These are phyloP conservation scores for Lasioglossum marginatum DNA, from an alignment of 2,888 invertebrate species.

Conservation along the genomic window DNA sequence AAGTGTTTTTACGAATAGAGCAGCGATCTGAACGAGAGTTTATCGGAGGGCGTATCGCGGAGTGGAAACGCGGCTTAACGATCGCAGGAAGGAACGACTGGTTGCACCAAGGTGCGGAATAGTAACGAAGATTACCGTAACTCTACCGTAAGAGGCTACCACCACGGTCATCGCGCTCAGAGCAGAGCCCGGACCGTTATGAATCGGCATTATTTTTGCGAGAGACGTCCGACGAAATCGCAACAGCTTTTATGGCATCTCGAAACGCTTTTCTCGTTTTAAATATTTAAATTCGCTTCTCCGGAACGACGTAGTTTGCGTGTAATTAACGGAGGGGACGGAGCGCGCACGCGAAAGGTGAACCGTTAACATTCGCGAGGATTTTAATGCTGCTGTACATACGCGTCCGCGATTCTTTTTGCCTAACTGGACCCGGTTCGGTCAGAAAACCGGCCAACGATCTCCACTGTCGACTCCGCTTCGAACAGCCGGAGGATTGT, in stretches of 20 bases:
- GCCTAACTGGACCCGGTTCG: conserved; percentile 10
- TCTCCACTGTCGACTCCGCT: neutral
- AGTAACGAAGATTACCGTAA: conserved; percentile 64
- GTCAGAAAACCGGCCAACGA: neutral
- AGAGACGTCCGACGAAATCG: conserved; percentile 1
- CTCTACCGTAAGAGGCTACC: conserved; percentile 50
- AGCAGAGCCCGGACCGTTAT: conserved; percentile 53
- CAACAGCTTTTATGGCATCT: neutral
- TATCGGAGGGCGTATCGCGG: neutral
- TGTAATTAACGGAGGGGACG: neutral
- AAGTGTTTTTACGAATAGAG: too few relatives aligned
- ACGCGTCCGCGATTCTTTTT: neutral
- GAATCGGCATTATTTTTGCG: conserved; percentile 44
- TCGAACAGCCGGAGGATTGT: neutral
- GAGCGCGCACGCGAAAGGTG: neutral
- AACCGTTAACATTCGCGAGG: conserved; percentile 48
- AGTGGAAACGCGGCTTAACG: conserved; percentile 26
- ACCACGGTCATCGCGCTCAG: conserved; percentile 56
- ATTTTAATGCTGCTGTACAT: conserved; percentile 21
- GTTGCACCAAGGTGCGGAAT: conserved; percentile 57
- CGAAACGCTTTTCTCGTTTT: neutral
- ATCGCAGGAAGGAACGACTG: conserved; percentile 39
- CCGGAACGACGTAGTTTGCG: neutral
- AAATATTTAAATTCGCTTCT: neutral
- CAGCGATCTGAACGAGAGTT: neutral